Percentiles rank a stretch among this genome's conserved stretches.
These are phyloP conservation scores for Emmelina monodactyla DNA, from an alignment of 2,888 invertebrate species.

Conservation along the genomic window DNA sequence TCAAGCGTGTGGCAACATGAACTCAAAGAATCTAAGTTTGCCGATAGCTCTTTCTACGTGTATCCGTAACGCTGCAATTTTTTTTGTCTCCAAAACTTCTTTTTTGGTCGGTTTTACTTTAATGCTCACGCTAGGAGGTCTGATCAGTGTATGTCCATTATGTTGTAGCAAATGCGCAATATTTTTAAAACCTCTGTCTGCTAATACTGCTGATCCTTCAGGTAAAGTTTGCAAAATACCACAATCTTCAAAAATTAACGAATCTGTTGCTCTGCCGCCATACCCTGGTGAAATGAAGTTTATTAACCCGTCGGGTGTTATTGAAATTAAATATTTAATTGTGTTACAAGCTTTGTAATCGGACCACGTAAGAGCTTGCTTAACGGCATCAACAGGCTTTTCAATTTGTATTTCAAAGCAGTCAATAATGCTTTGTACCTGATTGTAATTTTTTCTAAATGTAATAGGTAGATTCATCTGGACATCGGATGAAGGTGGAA, in stretches of 20 bases:
- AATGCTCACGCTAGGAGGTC: constrained; percentile 2
- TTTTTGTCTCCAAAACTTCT: constrained; percentile 8
- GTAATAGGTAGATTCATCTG: constrained; percentile 11
- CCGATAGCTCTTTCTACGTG: constrained; percentile 10
- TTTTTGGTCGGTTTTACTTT: constrained; percentile 3
- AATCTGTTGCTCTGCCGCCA: constrained; percentile 6
- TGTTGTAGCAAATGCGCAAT: constrained; percentile 2
- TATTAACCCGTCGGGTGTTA: constrained; percentile 2
- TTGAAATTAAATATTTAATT: constrained; percentile 10
- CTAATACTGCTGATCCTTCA: background rate
- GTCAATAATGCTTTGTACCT: constrained; percentile 12
- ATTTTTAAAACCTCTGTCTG: constrained; percentile 6
- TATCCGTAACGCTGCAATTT: constrained; percentile 10
- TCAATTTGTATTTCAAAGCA: constrained; percentile 1
- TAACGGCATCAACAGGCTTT: background rate
- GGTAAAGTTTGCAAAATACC: constrained; percentile 1
- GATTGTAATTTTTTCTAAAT: constrained; percentile 10
- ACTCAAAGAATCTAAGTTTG: constrained; percentile 3
- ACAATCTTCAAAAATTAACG: constrained; percentile 5
- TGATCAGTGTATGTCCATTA: background rate
- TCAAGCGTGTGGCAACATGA: constrained; percentile 11
- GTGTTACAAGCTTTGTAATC: constrained; percentile 6
- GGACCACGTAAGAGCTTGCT: constrained; percentile 7
- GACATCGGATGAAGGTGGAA: background rate
- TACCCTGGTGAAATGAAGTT: constrained; percentile 5